phyloP scores from a whole-genome alignment of 2,888 invertebrate genomes.

The Altica lythri region DNA sequence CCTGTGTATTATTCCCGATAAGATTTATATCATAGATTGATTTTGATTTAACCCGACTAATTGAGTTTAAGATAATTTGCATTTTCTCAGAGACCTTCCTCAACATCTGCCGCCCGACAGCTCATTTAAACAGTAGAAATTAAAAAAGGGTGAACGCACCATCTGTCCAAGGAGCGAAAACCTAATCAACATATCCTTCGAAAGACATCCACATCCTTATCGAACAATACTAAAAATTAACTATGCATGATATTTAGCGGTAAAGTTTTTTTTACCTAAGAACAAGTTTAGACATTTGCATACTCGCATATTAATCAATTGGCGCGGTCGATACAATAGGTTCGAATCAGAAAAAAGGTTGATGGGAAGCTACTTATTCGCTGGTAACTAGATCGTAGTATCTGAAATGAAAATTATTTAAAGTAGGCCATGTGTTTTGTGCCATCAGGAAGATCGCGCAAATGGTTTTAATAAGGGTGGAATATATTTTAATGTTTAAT shows the following conservation, averaged over 20 bases:
- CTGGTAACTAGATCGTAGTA: constrained; percentile 35
- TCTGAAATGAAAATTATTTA: constrained; percentile 38
- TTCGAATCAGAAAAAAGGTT: constrained; percentile 34
- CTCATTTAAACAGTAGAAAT: constrained; percentile 37
- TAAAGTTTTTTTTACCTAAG: constrained; percentile 35
- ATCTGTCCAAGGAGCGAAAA: constrained; percentile 29
- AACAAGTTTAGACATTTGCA: constrained; percentile 40
- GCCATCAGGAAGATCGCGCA: constrained; percentile 31
- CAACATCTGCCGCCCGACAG: constrained; percentile 35
- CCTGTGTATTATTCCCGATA: too few relatives aligned
- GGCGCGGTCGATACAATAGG: constrained; percentile 34
- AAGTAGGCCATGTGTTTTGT: constrained; percentile 38
- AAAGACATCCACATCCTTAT: constrained; percentile 27
- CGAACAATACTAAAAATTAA: constrained; percentile 40
- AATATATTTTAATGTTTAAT: constrained; percentile 37
- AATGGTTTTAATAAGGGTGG: constrained; percentile 36
- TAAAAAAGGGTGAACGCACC: constrained; percentile 27
- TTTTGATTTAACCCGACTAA: constrained; percentile 25
- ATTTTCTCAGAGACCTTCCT: constrained; percentile 35
- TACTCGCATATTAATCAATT: constrained; percentile 40
- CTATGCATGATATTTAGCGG: constrained; percentile 44
- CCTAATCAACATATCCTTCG: constrained; percentile 29
- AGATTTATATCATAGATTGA: constrained; percentile 14
- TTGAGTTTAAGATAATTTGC: constrained; percentile 32
- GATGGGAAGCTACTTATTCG: constrained; percentile 31